phyloP scores from a whole-genome alignment of 1,140 invertebrate genomes.

The Drosophila novamexicana region DNA sequence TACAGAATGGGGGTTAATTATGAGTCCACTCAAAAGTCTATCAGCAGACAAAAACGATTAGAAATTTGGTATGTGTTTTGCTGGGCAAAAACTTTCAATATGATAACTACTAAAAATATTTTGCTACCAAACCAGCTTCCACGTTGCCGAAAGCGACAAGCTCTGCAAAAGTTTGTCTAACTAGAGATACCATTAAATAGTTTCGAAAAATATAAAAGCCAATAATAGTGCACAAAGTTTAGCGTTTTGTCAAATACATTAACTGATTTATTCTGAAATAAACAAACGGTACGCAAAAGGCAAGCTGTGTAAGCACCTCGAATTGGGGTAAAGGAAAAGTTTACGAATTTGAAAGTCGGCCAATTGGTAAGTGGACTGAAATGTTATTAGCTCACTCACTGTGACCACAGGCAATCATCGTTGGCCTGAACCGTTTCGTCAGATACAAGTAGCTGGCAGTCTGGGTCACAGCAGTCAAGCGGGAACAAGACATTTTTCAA shows the following conservation, averaged over 20 bases:
- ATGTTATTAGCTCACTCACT: constrained; percentile 39
- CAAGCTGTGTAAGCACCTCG: background rate
- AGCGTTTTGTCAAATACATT: constrained; percentile 37
- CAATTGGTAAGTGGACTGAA: constrained; percentile 41
- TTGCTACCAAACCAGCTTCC: background rate
- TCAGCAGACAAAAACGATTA: background rate
- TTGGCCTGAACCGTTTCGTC: constrained; percentile 40
- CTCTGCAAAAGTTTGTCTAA: constrained; percentile 23
- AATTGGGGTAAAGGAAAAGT: constrained; percentile 31
- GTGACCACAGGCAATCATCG: constrained; percentile 33
- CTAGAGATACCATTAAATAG: constrained; percentile 21
- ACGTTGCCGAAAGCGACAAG: constrained; percentile 22
- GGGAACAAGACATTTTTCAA: constrained; percentile 15
- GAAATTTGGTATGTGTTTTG: background rate
- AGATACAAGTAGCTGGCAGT: constrained; percentile 5
- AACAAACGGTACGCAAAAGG: constrained; percentile 17
- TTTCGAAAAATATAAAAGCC: constrained; percentile 6
- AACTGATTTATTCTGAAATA: constrained; percentile 39
- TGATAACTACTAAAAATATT: constrained; percentile 8
- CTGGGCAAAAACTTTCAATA: constrained; percentile 7
- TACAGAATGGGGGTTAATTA: constrained; percentile 5
- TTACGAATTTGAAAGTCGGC: constrained; percentile 20
- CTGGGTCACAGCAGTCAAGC: constrained; percentile 14
- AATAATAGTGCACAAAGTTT: constrained; percentile 44
- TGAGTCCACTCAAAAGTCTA: background rate